A percentile compares a stretch with the other conserved stretches of the same genome.
phyloP scores from a whole-genome alignment of 2,113 vertebrate genomes.

The Laticauda laticaudata region DNA sequence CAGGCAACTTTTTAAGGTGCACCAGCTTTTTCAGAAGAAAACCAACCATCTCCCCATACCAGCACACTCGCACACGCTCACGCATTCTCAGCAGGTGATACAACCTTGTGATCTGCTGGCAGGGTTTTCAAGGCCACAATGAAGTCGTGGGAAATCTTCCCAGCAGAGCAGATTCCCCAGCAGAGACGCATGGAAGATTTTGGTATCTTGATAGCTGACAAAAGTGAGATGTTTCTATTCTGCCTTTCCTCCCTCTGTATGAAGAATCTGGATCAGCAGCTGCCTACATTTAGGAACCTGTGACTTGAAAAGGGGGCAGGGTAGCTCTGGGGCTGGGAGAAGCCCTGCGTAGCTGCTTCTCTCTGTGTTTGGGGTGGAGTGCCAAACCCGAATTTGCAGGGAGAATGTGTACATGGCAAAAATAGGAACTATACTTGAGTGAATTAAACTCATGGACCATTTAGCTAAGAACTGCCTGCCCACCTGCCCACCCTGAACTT shows the following conservation, averaged over 20 bases:
- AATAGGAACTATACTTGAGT: not conserved
- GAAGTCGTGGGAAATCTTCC: slow-evolving; percentile 83
- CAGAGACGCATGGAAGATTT: slow-evolving; percentile 70
- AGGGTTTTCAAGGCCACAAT: slow-evolving; percentile 73
- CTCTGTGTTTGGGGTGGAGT: not conserved
- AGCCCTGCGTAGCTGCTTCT: not conserved
- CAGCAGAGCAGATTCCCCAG: slow-evolving; percentile 82
- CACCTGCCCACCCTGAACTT: too few species aligned
- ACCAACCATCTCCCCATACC: not conserved
- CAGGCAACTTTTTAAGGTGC: not conserved
- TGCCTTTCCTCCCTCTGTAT: too few species aligned
- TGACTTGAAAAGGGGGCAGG: not conserved
- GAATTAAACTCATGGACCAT: not conserved
- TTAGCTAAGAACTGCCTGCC: not conserved
- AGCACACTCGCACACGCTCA: not conserved
- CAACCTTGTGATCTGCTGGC: slow-evolving; percentile 80
- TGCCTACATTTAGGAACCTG: slow-evolving; percentile 2
- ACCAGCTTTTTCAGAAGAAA: not conserved
- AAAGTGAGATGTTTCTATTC: not conserved
- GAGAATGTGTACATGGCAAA: not conserved
- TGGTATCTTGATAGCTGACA: too few species aligned
- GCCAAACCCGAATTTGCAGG: not conserved
- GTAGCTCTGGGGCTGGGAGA: slow-evolving; percentile 1
- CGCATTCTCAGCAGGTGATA: not conserved
- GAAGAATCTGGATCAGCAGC: not conserved